Base-by-base conservation (phyloP, 2,113 vertebrate species). In the Smithornis capensis region DNA sequence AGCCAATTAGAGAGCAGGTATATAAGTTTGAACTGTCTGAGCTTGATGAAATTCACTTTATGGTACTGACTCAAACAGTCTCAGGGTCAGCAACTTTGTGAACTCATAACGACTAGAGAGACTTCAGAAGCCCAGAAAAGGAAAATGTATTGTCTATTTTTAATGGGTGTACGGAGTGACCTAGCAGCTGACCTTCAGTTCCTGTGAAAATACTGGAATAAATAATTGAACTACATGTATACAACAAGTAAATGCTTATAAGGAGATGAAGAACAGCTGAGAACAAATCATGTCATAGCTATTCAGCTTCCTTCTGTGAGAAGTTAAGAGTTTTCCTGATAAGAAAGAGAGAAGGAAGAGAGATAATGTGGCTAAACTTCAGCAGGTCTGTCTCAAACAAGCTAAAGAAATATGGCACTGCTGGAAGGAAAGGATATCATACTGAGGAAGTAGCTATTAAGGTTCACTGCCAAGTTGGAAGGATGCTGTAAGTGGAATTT, bases 51-150 rank as follows among this genome's bases (percentile, higher is more conserved):
- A 92, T 89, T 92, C 83, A 47, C 76, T 94, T 92, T 77, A 84
- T 59, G 64, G 33, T 75, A 87, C 80, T 81, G 89, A 87, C 56
- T 95, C 60, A 63, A 84, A 84, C 23, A 89, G 76, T 86, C 73
- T 91, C 77, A 68, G 60, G 94, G 92, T 97, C 94, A 97, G 80
- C 65, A 92, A 89, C 94, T 97, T 89, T 84, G 56, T 95, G 94
- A 94, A 94, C 94, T 92, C 56, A n/a, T 87, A 94, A 94, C 68
- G 80, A 89, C 56, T 94, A 84, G 33, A 0, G 8, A 64, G 86
- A 52, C 22, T 95, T 95, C 86, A 91, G 86, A 92, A 95, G 56
- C 56, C 40, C 0, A 0, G 73, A 52, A 90, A 60, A 84, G 18
- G 69, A 94, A 94, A 89, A 91, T 24, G 21, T 52, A 63, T 96